These are phyloP conservation scores for Acanthosepion pharaonis DNA, from an alignment of 2,888 invertebrate genomes.

Conservation along the genomic window DNA sequence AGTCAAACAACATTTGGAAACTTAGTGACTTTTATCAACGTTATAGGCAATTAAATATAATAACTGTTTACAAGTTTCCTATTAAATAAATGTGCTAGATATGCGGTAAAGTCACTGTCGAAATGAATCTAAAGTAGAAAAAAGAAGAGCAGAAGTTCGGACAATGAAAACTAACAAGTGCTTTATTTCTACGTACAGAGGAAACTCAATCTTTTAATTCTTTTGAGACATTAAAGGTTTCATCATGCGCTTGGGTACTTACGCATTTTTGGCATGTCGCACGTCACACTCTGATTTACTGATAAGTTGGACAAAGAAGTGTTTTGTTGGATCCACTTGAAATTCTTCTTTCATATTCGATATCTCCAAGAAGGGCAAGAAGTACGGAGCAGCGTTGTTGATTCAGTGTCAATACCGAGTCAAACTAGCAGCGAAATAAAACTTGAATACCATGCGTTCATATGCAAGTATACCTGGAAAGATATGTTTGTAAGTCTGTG, in stretches of 20 bases:
- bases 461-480: background rate
- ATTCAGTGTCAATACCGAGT: background rate
- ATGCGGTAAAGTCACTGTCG: background rate
- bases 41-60: background rate
- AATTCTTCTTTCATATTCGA: constrained; percentile 23
- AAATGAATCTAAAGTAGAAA: background rate
- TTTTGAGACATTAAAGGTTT: background rate
- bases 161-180: background rate
- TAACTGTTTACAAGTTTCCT: background rate
- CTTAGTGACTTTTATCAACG: no score
- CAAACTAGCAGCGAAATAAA: background rate
- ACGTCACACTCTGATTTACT: constrained; percentile 17
- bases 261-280: constrained; percentile 17
- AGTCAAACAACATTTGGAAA: no score
- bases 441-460: background rate
- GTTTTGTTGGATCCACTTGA: background rate
- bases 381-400: background rate
- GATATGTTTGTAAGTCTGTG: background rate
- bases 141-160: background rate
- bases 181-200: background rate
- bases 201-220: background rate
- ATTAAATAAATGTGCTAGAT: background rate
- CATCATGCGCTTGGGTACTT: background rate
- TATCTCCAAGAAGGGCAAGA: background rate
- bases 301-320: constrained; percentile 44